Conservation (phyloP, 2,113 vertebrate species). For the Patagioenas fasciata region DNA sequence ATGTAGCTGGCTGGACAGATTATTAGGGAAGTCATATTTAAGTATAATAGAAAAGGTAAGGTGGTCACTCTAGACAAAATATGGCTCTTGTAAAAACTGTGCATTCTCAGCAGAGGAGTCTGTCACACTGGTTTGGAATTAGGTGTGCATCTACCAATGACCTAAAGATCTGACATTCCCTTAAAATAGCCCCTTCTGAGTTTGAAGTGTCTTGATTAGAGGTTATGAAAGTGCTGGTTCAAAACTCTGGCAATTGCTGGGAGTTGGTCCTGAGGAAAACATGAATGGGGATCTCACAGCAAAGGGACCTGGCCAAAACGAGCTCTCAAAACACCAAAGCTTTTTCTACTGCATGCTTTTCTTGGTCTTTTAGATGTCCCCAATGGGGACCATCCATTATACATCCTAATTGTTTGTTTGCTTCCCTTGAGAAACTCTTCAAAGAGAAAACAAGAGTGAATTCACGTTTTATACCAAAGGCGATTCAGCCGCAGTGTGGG, state of each 20-base stretch:
- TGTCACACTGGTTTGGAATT: not conserved
- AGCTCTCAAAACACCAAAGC: not conserved
- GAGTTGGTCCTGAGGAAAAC: not conserved
- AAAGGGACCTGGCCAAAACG: not conserved
- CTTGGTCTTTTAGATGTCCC: not conserved
- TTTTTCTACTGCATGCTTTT: not conserved
- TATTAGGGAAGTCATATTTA: not conserved
- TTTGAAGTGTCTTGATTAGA: not conserved
- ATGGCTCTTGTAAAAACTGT: not conserved
- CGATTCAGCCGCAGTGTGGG: not conserved
- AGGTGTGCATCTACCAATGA: not conserved
- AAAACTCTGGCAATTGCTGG: not conserved
- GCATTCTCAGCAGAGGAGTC: not conserved
- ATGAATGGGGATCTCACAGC: not conserved
- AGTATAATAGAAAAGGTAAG: not conserved
- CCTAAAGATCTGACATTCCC: not conserved
- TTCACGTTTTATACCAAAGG: not conserved
- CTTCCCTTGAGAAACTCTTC: not conserved
- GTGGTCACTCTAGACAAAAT: not conserved
- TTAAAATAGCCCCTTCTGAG: not conserved
- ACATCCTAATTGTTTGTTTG: not conserved
- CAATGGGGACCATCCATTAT: not conserved
- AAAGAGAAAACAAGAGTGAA: not conserved
- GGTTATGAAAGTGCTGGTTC: not conserved
- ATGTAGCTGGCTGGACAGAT: not conserved